Evolutionary conservation across 2,113 vertebrate species (phyloP).

Genomic region (Ochotona princeps): DNA sequence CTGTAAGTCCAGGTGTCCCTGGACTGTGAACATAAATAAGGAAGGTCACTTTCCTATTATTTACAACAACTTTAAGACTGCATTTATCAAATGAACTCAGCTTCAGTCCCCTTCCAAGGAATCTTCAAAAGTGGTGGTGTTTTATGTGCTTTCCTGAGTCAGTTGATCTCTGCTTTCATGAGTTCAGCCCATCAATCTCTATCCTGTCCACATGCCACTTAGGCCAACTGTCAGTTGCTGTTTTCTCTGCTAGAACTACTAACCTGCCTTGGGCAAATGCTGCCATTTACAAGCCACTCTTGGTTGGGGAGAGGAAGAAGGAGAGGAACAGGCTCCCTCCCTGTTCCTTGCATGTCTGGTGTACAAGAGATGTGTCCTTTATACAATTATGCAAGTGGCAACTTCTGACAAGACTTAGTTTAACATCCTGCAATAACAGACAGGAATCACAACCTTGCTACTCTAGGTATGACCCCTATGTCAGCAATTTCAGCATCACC

Average conservation of each 20-base stretch:
- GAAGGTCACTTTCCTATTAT: constrained; percentile 60
- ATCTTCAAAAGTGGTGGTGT: constrained; percentile 58
- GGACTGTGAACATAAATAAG: constrained; percentile 64
- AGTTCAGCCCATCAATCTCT: constrained; percentile 35
- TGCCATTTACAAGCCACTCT: neutral
- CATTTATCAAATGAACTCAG: constrained; percentile 45
- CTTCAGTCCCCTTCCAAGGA: constrained; percentile 1
- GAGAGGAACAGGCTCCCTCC: neutral
- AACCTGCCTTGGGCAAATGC: neutral
- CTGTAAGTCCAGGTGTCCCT: neutral
- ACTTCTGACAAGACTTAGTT: neutral
- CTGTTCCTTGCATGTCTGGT: neutral
- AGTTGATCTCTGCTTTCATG: constrained; percentile 23
- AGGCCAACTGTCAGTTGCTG: constrained; percentile 5
- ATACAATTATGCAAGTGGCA: neutral
- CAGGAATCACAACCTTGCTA: neutral
- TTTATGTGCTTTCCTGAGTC: constrained; percentile 64
- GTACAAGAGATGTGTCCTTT: neutral
- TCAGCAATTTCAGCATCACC: neutral
- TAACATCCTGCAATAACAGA: neutral
- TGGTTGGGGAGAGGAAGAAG: neutral
- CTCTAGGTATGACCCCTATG: neutral
- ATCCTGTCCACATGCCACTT: neutral
- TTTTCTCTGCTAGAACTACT: neutral
- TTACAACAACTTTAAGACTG: constrained; percentile 47